Evolutionary conservation across 2,888 invertebrate species (phyloP), one percentile per base, ranked within the genome.

Genomic region (Oligia strigilis): DNA sequence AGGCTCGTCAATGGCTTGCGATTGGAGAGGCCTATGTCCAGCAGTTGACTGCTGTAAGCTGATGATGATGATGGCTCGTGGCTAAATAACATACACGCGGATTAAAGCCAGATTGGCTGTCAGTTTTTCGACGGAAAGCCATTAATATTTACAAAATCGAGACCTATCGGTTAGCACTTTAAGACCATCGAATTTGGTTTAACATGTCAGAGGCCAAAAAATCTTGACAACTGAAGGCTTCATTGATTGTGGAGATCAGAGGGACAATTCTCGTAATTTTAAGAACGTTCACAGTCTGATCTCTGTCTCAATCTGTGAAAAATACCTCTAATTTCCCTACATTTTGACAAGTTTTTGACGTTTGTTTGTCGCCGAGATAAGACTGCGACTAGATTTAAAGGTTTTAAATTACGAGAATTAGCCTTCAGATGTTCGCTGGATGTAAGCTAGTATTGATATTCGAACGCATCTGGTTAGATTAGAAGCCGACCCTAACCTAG

Each of bases 401-500:
- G 0, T 40, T 40, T 40, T 40, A 40, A 40, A 40, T 40, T 6
- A 40, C 5, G 40, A 6, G 40, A 40, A 5, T 40, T 40, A 5
- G 40, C 40, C 40, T 40, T 40, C 40, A 40, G 60, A 62, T 76
- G 83, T 69, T 67, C 36, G 3, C 8, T 36, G 43, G 52, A 17
- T 55, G 8, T 55, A 1, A 29, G 8, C 17, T 29, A 82, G n/a
- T 9, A 52, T 82, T 43, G 36, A 67, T 62, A 67, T 76, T 62
- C 1, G 29, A 60, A 62, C 29, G 67, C 69, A 55, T 83, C 83
- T 69, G 62, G 77, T 40, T 62, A 62, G 77, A 82, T 76, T 29
- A 77, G 83, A 77, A n/a, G 80, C 29, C 23, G 77, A 55, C 83
- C 80, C 60, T 83, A 62, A 83, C 77, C 83, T 49, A 80, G 62